Base-by-base conservation (phyloP, 2,888 invertebrate species). In the Polyommatus icarus region DNA sequence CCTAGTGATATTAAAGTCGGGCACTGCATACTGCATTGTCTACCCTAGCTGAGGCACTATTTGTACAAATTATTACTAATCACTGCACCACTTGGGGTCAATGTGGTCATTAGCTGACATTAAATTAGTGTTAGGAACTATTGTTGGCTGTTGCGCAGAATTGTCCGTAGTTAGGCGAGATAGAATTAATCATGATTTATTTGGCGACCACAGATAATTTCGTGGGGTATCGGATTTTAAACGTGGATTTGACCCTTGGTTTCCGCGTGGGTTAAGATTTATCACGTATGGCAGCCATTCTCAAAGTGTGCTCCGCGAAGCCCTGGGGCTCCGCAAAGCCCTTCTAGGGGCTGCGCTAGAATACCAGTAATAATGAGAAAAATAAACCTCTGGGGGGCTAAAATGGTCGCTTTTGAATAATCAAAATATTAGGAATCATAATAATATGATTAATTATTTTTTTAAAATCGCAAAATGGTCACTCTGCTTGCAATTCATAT, bases 41-140 rank as follows among this genome's bases (percentile, higher is more conserved):
- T 50, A 50, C 50, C 1, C 50, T 50, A 50, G n/a, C 57, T 57
- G n/a, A 24, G 24, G 24, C 24, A 24, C n/a, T n/a, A 57, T 57
- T 57, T 7, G 7, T 57, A 57, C n/a, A 57, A 57, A 57, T 57
- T 6, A 57, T 57, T 7, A 5, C 36, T n/a, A 57, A 18, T 57
- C 57, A n/a, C 57, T n/a, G 57, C n/a, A 7, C 36, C 36, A 36
- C 36, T 36, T 57, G 7, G 57, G 57, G 57, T 57, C n/a, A 57
- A n/a, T 57, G 57, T 6, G n/a, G 7, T 7, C n/a, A 57, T 57
- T n/a, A n/a, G 57, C n/a, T 57, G 1, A 57, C n/a, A 57, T 57
- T 57, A 57, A 57, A 57, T 57, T n/a, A n/a, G n/a, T 57, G 57
- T 57, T 57, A 57, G 57, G 57, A 57, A 57, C 57, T 18, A 57